Conservation (phyloP, 2,113 vertebrate genomes). For the Colossoma macropomum region DNA sequence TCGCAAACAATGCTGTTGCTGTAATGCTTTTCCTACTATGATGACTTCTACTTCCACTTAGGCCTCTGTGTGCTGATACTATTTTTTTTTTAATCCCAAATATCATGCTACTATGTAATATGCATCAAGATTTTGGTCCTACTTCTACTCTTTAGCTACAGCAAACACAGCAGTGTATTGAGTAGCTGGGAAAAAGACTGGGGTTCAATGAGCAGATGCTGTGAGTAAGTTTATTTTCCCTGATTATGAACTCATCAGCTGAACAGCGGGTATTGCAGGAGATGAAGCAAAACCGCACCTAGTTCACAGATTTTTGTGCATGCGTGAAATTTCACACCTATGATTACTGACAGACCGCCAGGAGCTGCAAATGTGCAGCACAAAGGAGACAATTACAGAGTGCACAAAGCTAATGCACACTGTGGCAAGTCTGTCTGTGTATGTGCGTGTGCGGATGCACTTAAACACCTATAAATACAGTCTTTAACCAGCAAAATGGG, state of each 20-base stretch:
- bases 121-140: no score
- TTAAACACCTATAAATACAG: slow-evolving; percentile 8
- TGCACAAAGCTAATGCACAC: neutral
- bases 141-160: no score
- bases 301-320: neutral
- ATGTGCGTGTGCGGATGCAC: neutral
- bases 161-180: no score
- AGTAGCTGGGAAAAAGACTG: no score
- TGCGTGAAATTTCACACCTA: neutral
- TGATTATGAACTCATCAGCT: neutral
- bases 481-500: slow-evolving; percentile 1
- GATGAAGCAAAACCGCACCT: neutral
- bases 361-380: neutral
- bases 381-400: slow-evolving; percentile 21
- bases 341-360: slow-evolving; percentile 10
- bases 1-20: no score
- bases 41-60: no score
- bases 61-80: no score
- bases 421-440: neutral
- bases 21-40: no score
- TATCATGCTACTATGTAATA: no score
- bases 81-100: no score
- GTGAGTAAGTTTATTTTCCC: neutral
- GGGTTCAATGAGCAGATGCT: neutral
- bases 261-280: neutral